Evolutionary conservation across 2,888 invertebrate genomes (phyloP).

Genomic region (Timema podura): DNA sequence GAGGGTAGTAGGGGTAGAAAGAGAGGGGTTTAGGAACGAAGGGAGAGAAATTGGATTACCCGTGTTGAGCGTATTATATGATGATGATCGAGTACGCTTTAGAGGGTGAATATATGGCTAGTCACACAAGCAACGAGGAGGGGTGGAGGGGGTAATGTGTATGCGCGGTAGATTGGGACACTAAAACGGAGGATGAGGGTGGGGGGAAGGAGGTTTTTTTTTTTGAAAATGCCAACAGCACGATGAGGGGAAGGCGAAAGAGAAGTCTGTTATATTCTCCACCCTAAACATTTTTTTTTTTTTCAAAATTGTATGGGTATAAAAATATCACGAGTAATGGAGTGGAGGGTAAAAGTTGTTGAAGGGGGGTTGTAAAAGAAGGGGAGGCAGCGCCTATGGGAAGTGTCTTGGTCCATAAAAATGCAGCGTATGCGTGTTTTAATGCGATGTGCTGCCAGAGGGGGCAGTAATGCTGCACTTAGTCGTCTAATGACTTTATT

Average conservation of each 20-base stretch:
- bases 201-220: not conserved
- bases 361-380: not conserved
- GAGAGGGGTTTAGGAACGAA: constrained; percentile 31
- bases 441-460: constrained; percentile 13
- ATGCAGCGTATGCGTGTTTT: constrained; percentile 14
- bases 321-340: no score
- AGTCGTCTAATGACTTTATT: constrained; percentile 15
- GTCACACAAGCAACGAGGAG: constrained; percentile 1
- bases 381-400: not conserved
- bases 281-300: no score
- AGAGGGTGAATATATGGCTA: constrained; percentile 25
- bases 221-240: constrained; percentile 15
- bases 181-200: not conserved
- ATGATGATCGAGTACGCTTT: constrained; percentile 35
- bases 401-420: constrained; percentile 3
- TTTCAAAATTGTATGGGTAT: no score
- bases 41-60: constrained; percentile 39
- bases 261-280: no score
- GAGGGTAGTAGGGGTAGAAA: constrained; percentile 25
- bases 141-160: no score
- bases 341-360: not conserved
- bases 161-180: no score
- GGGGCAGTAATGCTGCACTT: constrained; percentile 12
- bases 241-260: not conserved
- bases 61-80: constrained; percentile 36